Evolutionary conservation across 2,888 invertebrate genomes (phyloP), one percentile per base, ranked within the genome.

Genomic region (Romanomermis culicivorax): DNA sequence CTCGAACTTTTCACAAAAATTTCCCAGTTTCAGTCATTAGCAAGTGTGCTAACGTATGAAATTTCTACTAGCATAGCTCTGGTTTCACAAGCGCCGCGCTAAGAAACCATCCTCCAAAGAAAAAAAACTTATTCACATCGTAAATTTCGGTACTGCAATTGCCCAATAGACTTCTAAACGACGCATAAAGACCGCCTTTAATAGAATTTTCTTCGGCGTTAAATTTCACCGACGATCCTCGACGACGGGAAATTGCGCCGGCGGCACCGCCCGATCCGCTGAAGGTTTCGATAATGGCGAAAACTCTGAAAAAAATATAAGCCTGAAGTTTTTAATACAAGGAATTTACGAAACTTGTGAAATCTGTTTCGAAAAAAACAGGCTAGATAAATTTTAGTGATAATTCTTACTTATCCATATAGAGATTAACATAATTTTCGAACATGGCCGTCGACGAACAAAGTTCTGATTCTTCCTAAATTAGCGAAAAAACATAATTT

Each of bases 371-470:
- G n/a, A n/a, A n/a, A n/a, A n/a, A n/a, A n/a, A n/a, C n/a, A n/a
- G n/a, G n/a, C n/a, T n/a, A n/a, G n/a, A n/a, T n/a, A n/a, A n/a
- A n/a, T n/a, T n/a, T n/a, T n/a, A n/a, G 36, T 36, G 36, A 36
- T 14, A 11, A 17, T 36, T 30, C 60, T 60, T 82, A 74, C 64
- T 81, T 78, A 64, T 87, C 86, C 61, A 89, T 72, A 65, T 20
- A 45, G 4, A 45, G 23, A 45, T 45, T 45, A 1, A 88, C 79
- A 65, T 89, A 88, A 67, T 87, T 85, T 71, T 89, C 87, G 62
- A 88, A 80, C 61, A 81, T 80, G 1, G 85, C 83, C 0, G 86
- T 84, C 1, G 82, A 80, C 60, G 81, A 80, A 68, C 86, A 86
- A 4, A 77, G 62, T 58, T 77, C 75, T 57, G 66, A 67, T 64